Percentiles rank a stretch among this genome's conserved stretches.
Evolutionary conservation across 2,797 vertebrate species (phyloP).

Genomic region (Artibeus lituratus): DNA sequence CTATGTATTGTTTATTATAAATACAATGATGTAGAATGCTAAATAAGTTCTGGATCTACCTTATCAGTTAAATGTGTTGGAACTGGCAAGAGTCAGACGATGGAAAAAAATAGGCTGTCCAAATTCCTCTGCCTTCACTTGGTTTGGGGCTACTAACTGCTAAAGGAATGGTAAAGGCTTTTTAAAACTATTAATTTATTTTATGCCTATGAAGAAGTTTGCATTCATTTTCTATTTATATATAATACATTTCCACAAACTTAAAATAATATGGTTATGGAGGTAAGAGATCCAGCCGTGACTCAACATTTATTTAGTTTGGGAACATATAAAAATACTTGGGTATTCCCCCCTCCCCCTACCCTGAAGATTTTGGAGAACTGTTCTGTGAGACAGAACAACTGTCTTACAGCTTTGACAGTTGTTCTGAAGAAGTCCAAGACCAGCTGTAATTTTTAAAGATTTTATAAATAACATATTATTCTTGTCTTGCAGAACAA

Average conservation of each 20-base stretch:
- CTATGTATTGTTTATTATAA: neutral
- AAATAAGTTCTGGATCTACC: neutral
- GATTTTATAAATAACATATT: neutral
- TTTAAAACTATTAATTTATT: neutral
- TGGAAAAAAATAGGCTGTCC: neutral
- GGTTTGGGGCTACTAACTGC: neutral
- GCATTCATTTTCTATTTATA: neutral
- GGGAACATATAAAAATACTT: neutral
- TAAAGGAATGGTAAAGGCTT: neutral
- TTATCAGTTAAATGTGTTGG: neutral
- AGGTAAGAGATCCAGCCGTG: neutral
- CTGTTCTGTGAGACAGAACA: no score
- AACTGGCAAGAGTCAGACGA: neutral
- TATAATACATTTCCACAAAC: neutral
- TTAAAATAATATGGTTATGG: neutral
- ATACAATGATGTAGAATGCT: neutral
- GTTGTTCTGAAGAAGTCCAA: neutral
- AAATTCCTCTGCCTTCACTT: neutral
- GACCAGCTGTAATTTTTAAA: neutral
- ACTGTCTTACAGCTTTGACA: neutral
- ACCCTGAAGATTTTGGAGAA: neutral
- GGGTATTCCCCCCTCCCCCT: neutral
- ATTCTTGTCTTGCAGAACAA: neutral
- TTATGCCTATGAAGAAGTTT: neutral
- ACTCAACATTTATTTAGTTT: neutral